A percentile compares a stretch with the other conserved stretches of the same genome.
phyloP scores from a whole-genome alignment of 2,888 invertebrate species.

The Tryphoninae sp. region DNA sequence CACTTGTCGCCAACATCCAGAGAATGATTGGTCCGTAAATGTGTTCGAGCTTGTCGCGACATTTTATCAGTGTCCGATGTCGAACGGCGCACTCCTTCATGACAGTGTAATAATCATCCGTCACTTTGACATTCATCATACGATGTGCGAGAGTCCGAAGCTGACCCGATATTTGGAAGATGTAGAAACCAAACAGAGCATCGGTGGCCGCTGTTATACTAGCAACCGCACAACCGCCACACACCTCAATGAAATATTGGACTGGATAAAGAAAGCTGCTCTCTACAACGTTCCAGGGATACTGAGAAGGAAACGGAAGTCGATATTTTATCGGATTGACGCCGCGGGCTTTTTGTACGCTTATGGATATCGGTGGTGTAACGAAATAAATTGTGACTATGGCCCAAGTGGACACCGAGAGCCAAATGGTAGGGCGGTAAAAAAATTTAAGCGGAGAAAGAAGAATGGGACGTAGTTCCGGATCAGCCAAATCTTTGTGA shows the following conservation, averaged over 20 bases:
- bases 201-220: constrained; percentile 66
- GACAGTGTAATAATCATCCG: constrained; percentile 42
- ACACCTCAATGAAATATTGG: constrained; percentile 60
- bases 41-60: constrained; percentile 61
- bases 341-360: constrained; percentile 42
- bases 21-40: constrained; percentile 69
- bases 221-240: constrained; percentile 48
- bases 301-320: constrained; percentile 61
- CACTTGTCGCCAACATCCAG: constrained; percentile 67
- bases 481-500: constrained; percentile 44
- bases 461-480: constrained; percentile 18
- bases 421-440: constrained; percentile 40
- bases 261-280: constrained; percentile 60
- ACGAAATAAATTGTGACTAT: constrained; percentile 40
- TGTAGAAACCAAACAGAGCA: constrained; percentile 67
- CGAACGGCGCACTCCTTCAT: constrained; percentile 58
- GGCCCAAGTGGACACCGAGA: constrained; percentile 38
- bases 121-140: constrained; percentile 43
- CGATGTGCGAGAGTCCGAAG: constrained; percentile 61
- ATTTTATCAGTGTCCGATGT: constrained; percentile 63
- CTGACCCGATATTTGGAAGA: constrained; percentile 69
- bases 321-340: constrained; percentile 54
- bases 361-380: constrained; percentile 60
- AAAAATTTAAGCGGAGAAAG: constrained; percentile 41
- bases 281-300: constrained; percentile 64